Conservation (phyloP, 2,113 vertebrate species). For the Panthera tigris region DNA sequence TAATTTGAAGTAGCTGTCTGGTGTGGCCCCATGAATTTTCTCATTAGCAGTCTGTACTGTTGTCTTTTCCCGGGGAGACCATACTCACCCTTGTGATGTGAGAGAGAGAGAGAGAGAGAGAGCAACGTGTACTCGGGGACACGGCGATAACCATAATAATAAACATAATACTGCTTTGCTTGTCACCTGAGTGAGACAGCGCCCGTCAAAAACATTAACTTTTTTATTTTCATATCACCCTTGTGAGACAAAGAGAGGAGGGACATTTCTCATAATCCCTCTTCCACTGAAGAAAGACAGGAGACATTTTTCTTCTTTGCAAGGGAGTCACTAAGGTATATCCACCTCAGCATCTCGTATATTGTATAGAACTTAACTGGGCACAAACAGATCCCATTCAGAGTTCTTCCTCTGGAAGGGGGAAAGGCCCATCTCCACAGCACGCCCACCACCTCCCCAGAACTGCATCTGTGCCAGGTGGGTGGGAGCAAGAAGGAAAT, state of each 20-base stretch:
- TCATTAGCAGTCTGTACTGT: not conserved
- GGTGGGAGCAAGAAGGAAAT: no score
- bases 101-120: not conserved
- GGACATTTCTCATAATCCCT: not conserved
- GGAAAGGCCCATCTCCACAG: not conserved
- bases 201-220: not conserved
- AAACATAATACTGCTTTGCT: not conserved
- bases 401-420: not conserved
- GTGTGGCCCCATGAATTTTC: not conserved
- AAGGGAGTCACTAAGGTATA: not conserved
- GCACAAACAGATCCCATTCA: no score
- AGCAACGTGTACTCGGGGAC: not conserved
- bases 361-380: not conserved
- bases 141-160: accelerated
- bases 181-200: not conserved
- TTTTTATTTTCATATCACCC: conserved; percentile 25
- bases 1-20: not conserved
- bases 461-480: not conserved
- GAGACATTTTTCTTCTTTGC: not conserved
- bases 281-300: not conserved
- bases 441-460: accelerated
- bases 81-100: not conserved
- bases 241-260: not conserved
- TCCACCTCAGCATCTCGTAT: accelerated
- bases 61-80: not conserved